Base-by-base conservation (phyloP, 2,797 vertebrate species). In the Sebastes diaconus region DNA sequence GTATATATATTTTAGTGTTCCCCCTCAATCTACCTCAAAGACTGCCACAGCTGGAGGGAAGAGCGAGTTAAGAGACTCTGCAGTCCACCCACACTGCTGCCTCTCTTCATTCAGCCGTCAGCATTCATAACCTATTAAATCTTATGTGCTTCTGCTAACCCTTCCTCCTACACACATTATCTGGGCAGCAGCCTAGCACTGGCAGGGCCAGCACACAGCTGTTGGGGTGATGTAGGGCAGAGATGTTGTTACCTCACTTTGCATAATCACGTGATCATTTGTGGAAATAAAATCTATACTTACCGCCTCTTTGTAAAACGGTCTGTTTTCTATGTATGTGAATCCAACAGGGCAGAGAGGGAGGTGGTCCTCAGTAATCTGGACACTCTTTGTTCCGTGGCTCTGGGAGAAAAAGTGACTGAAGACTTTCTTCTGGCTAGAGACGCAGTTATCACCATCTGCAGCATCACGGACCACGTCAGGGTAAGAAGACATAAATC, bases 321-420 rank as follows among this genome's bases (percentile, higher is more conserved):
- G 16, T 73, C 2, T 66, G 1, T 86, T 80, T 66, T 85, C 4
- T 79, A 4, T 84, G 10, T 60, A 1, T 84, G 27, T 84, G 9
- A 78, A 52, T 58, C 12, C 10, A 58, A 87, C 60, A 99, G 99
- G 79, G 96, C 97, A 67, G 97, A 99, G 83, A 96, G 97, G 75
- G 97, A 98, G 91, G 98, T 99, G 82, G 95, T 99, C 59, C 97
- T 97, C 11, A 97, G 98, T 94, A 99, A 99, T 88, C 90, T 99
- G 93, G 97, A 99, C 71, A 96, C 97, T 2, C 94, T 99, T 84
- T 96, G 97, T 81, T 96, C 94, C 1, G 94, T 95, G 36, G 97
- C 96, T n/a, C 93, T 99, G 72, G 96, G 96, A 12, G 96, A 97
- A 82, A 97, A 96, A 67, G 95, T 91, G 36, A 95, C 95, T 2